Evolutionary conservation across 2,797 vertebrate genomes (phyloP).

Genomic region (Protonibea diacanthus): DNA sequence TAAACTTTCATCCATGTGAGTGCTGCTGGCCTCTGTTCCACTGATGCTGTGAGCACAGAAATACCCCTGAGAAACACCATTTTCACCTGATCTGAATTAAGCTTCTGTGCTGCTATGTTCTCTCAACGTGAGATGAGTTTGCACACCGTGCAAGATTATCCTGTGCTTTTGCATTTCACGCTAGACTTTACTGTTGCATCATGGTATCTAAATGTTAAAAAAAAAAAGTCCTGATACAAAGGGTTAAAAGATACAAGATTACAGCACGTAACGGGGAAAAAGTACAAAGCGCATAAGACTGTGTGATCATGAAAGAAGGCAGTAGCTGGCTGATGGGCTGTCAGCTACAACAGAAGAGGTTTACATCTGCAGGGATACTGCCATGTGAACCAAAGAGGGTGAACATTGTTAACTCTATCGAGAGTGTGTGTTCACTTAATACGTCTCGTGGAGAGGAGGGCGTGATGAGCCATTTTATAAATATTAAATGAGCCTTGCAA

Average conservation of each 20-base stretch:
- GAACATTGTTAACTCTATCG: slow-evolving; percentile 22
- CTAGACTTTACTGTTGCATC: slow-evolving; percentile 28
- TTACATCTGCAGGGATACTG: slow-evolving; percentile 11
- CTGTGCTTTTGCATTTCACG: slow-evolving; percentile 14
- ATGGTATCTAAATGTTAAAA: neutral
- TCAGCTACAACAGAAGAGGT: slow-evolving; percentile 29
- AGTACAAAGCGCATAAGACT: neutral
- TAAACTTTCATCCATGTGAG: neutral
- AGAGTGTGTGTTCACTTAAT: slow-evolving; percentile 8
- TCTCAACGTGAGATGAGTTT: slow-evolving; percentile 1
- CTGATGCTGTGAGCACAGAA: neutral
- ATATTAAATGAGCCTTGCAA: slow-evolving; percentile 56
- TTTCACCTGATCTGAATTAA: neutral
- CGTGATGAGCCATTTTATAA: slow-evolving; percentile 28
- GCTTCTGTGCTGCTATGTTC: neutral
- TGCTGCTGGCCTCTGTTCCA: neutral
- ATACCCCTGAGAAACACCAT: neutral
- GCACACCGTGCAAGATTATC: neutral
- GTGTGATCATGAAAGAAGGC: slow-evolving; percentile 22
- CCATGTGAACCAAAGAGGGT: neutral
- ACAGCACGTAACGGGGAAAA: slow-evolving; percentile 5
- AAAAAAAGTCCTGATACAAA: neutral
- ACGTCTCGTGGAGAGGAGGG: slow-evolving; percentile 32
- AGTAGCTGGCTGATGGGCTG: slow-evolving; percentile 12
- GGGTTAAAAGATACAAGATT: slow-evolving; percentile 20